Conservation (phyloP, 1,140 invertebrate species). For the Carposina sasakii region DNA sequence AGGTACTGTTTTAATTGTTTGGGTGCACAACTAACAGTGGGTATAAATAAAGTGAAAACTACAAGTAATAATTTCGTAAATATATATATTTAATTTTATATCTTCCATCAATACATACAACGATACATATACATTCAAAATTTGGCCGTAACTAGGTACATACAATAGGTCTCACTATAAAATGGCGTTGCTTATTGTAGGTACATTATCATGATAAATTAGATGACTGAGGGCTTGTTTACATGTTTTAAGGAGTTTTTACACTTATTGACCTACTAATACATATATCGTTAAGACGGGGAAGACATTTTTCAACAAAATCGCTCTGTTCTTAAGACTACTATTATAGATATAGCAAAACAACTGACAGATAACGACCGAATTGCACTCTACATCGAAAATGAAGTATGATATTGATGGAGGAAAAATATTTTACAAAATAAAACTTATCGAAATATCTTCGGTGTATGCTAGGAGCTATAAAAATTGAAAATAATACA, state of each 20-base stretch:
- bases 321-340: background rate
- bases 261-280: conserved; percentile 29
- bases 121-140: conserved; percentile 60
- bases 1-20: no score
- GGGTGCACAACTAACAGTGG: no score
- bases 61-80: conserved; percentile 64
- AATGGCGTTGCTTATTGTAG: conserved; percentile 34
- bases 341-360: conserved; percentile 13
- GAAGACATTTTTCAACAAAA: conserved; percentile 46
- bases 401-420: conserved; percentile 69
- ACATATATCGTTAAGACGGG: conserved; percentile 31
- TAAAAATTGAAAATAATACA: conserved; percentile 73
- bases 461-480: conserved; percentile 72
- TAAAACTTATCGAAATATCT: conserved; percentile 72
- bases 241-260: conserved; percentile 21
- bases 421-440: conserved; percentile 70
- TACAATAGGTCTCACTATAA: conserved; percentile 44
- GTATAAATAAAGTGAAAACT: no score
- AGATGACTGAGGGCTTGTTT: conserved; percentile 16
- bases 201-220: conserved; percentile 7
- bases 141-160: conserved; percentile 58
- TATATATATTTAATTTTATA: conserved; percentile 72
- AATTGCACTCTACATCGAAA: no score
- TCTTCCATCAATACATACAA: conserved; percentile 73
- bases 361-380: conserved; percentile 6